Evolutionary conservation across 1,140 invertebrate genomes (phyloP).

Genomic region (Drosophila pseudoananassae): DNA sequence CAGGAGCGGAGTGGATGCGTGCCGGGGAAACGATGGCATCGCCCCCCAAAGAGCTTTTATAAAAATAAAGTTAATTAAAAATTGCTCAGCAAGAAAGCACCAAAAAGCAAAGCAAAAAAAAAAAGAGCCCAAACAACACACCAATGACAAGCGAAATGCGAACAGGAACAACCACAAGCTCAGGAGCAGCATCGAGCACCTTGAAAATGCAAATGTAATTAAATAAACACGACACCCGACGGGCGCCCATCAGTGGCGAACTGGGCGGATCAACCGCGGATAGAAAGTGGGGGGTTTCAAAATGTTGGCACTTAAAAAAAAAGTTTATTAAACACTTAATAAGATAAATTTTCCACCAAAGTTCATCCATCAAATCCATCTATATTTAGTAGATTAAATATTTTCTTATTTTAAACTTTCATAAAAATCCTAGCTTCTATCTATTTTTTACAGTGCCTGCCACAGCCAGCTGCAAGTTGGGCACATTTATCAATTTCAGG

Average conservation of each 20-base stretch:
- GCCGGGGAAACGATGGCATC: slow-evolving; percentile 3
- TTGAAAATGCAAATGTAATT: slow-evolving; percentile 73
- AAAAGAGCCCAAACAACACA: neutral
- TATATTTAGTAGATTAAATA: neutral
- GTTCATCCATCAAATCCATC: neutral
- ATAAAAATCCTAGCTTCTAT: neutral
- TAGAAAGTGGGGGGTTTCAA: neutral
- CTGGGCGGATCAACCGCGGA: slow-evolving; percentile 10
- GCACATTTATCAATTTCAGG: slow-evolving; percentile 25
- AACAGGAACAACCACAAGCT: slow-evolving; percentile 3
- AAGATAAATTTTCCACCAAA: neutral
- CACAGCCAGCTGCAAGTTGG: slow-evolving; percentile 12
- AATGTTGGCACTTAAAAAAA: slow-evolving; percentile 1
- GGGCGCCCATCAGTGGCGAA: slow-evolving; percentile 19
- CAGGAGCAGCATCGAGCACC: slow-evolving; percentile 42
- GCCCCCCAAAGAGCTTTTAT: slow-evolving; percentile 42
- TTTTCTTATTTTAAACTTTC: neutral
- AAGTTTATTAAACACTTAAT: neutral
- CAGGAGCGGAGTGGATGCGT: neutral
- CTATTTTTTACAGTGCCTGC: slow-evolving; percentile 1
- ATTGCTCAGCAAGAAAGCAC: slow-evolving; percentile 30
- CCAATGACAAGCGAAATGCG: slow-evolving; percentile 2
- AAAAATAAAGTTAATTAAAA: slow-evolving; percentile 80
- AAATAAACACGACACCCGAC: slow-evolving; percentile 57
- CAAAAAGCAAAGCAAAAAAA: slow-evolving; percentile 14